Base-by-base conservation (phyloP, 2,888 invertebrate species). In the Leptinotarsa haldemani region DNA sequence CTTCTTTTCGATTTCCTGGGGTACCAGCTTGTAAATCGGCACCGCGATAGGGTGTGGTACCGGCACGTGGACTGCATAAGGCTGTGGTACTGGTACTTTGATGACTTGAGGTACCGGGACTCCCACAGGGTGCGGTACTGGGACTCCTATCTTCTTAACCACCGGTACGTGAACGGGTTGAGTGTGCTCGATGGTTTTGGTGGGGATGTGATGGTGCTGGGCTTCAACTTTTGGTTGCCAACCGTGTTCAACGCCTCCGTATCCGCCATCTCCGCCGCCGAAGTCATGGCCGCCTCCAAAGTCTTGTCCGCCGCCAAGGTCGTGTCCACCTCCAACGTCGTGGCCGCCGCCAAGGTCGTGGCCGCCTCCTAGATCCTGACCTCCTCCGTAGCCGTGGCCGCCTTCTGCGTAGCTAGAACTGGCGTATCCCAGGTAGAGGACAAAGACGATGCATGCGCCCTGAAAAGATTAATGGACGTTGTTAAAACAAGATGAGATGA, bases 41-140 rank as follows among this genome's bases (percentile, higher is more conserved):
- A 93, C 90, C 76, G 92, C 92, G 68, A 94, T 92, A 79, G 93
- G 93, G 82, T 93, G 93, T 73, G 94, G 92, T 61, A 94, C 91
- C 1, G 90, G 85, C 1, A 94, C 90, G 81, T 93, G 93, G 1
- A 94, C 93, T 0, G 94, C 91, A 87, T 93, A 93, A 2, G 94
- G 94, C 74, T 94, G 93, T 1, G 94, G 94, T 65, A 94, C 93
- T 72, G 93, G 92, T 40, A 94, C 90, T 85, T 92, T 92, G 78
- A 94, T 89, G 50, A 91, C 90, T 85, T 92, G 91, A 48, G 92
- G 94, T 20, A 93, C 93, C 9, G 93, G 91, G 0, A 93, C 91
- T 1, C 93, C 92, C 25, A 93, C 91, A 0, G 93, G 93, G 82
- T 94, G 93, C 0, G 93, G 94, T 65, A 93, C 90, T n/a, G 93